phyloP scores from a whole-genome alignment of 2,113 vertebrate species.

The Toxotes jaculatrix region DNA sequence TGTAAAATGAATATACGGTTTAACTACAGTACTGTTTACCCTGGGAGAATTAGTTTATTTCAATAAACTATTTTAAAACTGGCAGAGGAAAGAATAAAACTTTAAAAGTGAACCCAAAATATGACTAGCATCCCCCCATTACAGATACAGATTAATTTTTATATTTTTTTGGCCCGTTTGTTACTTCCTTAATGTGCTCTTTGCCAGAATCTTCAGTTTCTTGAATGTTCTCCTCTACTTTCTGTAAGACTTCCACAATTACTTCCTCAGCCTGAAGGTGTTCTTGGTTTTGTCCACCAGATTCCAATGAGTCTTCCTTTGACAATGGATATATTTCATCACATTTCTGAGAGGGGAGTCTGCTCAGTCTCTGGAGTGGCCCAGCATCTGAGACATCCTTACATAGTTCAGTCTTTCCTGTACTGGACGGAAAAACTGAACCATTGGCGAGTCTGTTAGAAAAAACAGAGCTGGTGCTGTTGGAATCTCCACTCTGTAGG shows the following conservation, averaged over 20 bases:
- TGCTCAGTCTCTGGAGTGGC: conserved; percentile 83
- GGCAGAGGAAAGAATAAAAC: background rate
- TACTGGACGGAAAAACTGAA: conserved; percentile 72
- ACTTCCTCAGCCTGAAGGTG: conserved; percentile 21
- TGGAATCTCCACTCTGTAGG: conserved; percentile 76
- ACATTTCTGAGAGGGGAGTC: conserved; percentile 68
- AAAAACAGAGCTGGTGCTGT: conserved; percentile 72
- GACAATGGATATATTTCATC: conserved; percentile 86
- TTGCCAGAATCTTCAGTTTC: conserved; percentile 30
- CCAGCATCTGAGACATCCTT: conserved; percentile 83
- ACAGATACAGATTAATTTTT: conserved; percentile 1
- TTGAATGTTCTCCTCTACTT: conserved; percentile 72
- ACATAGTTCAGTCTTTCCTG: conserved; percentile 78
- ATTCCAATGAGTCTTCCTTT: conserved; percentile 30
- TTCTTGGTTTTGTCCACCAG: conserved; percentile 18
- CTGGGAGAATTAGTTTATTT: background rate
- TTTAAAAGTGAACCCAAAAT: background rate
- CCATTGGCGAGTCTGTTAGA: conserved; percentile 82
- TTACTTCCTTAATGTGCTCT: conserved; percentile 4
- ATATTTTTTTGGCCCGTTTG: conserved; percentile 37
- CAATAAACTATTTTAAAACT: background rate
- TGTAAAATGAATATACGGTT: background rate
- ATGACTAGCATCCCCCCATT: background rate
- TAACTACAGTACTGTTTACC: background rate
- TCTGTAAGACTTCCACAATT: conserved; percentile 41